Base-by-base conservation (phyloP, 2,113 vertebrate genomes). In the Phoenicopterus ruber region DNA sequence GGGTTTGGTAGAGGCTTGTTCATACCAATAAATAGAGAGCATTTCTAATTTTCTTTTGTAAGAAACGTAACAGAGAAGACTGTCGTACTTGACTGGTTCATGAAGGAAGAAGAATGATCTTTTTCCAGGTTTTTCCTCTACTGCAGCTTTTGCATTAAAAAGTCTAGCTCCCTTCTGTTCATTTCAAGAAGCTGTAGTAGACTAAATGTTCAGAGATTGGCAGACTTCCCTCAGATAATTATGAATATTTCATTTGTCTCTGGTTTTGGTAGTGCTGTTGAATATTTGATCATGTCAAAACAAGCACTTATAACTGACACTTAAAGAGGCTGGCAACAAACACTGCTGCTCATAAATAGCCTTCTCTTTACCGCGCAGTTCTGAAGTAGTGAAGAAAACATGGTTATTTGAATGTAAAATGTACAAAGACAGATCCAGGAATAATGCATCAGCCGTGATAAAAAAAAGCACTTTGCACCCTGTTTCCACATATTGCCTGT, bases 241-340 rank as follows among this genome's bases (percentile, higher is more conserved):
- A 93, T 94, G 83, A 94, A 80, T 92, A 89, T 93, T 88, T 92
- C 13, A 54, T 85, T 88, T 78, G 86, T 94, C 74, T 83, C 42
- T 91, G 52, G 11, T 80, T 95, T 95, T 72, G 61, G 42, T 95
- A 66, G 55, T 16, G 8, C 62, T 87, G 61, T 82, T 18, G 7
- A 95, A 94, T 87, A 87, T 70, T 84, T 86, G 25, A 93, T 96
- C 34, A 55, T 44, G 16, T 89, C 73, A 86, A 94, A 96, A 94
- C 85, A 96, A 86, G 47, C 54, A 66, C 83, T 85, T 71, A 86
- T 7, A 92, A 62, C 36, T 71, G 83, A 66, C 52, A 49, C 59
- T 65, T 89, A 26, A 38, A 81, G 25, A 80, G 62, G 6, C 10
- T 96, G 73, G 38, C 29, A 88, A 47, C 61, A 76, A 92, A 88